Base-by-base conservation (phyloP, 92 coral and sea anemone species). In the Actinostola sp. region DNA sequence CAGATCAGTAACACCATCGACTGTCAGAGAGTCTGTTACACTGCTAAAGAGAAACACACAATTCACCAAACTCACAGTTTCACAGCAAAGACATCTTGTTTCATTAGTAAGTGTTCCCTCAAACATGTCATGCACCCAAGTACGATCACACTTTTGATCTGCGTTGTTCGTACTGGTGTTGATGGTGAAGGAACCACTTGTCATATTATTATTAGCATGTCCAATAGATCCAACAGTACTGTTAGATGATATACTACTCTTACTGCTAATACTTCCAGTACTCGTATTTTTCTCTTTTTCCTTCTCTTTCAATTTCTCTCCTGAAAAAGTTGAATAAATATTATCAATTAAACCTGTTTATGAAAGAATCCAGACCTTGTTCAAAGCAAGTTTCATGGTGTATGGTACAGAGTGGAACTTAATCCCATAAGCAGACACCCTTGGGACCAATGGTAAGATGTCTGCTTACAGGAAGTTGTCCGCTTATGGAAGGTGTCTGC, bases 71-170 rank as follows among this genome's bases (percentile, higher is more conserved):
- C 81, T 89, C 78, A 94, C 98, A 59, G 98, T 79, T 86, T 94
- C 98, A 82, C 98, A 94, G 76, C 97, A 88, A 21, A 94, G 88
- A 66, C 98, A 94, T 70, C 98, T 85, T 27, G 98, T 94, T 73
- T 94, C 98, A 77, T 94, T 94, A 16, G 98, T 94, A 16, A 94
- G 84, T 36, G 96, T 91, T 75, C 98, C 98, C 61, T 94, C 98
- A 88, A 94, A 94, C 72, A 94, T 94, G n/a, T 94, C 97, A 73
- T 94, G 98, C 9, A 94, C 97, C 98, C 98, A 94, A 0, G 98
- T 94, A 8, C 87, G 89, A 50, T 68, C 74, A 30, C 14, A 30
- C 34, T 68, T 68, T 50, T 50, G 74, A 15, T 94, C 97, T 42
- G 87, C 57, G 42, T 82, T 90, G 28, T 27, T 39, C 13, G 24